Percentiles rank a stretch among this genome's conserved stretches.
These are phyloP conservation scores for Koerneria pararmatus DNA, from an alignment of 2,888 invertebrate genomes.

Conservation along the genomic window DNA sequence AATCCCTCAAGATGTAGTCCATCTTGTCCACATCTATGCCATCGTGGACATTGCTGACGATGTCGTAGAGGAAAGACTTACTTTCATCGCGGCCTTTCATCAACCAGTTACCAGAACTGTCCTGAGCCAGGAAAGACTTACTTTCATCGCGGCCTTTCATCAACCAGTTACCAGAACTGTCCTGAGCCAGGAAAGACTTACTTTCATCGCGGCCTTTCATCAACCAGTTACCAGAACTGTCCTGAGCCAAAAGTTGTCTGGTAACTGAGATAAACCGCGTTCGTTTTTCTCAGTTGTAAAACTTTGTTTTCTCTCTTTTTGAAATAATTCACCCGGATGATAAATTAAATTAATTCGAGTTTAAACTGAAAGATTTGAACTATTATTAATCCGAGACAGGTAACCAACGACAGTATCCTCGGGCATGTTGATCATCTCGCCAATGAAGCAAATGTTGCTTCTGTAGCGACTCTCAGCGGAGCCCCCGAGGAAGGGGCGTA, in stretches of 20 bases:
- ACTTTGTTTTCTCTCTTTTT: no score
- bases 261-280: no score
- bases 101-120: slow-evolving; percentile 31
- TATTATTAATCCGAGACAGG: no score
- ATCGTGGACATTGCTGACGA: slow-evolving; percentile 61
- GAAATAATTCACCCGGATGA: no score
- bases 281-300: no score
- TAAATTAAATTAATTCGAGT: no score
- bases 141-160: slow-evolving; percentile 33
- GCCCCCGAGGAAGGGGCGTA: no score
- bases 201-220: slow-evolving; percentile 39
- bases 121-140: slow-evolving; percentile 21
- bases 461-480: no score
- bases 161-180: slow-evolving; percentile 31
- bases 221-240: slow-evolving; percentile 31
- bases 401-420: no score
- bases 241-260: slow-evolving; percentile 26
- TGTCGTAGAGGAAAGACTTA: slow-evolving; percentile 66
- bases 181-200: slow-evolving; percentile 59
- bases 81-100: slow-evolving; percentile 39
- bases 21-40: slow-evolving; percentile 57
- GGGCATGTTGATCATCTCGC: no score
- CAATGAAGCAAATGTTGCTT: no score
- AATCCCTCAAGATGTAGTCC: slow-evolving; percentile 69
- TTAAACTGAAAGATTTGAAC: no score